Evolutionary conservation across 2,888 invertebrate species (phyloP).

Genomic region (Caenorhabditis parvicauda): DNA sequence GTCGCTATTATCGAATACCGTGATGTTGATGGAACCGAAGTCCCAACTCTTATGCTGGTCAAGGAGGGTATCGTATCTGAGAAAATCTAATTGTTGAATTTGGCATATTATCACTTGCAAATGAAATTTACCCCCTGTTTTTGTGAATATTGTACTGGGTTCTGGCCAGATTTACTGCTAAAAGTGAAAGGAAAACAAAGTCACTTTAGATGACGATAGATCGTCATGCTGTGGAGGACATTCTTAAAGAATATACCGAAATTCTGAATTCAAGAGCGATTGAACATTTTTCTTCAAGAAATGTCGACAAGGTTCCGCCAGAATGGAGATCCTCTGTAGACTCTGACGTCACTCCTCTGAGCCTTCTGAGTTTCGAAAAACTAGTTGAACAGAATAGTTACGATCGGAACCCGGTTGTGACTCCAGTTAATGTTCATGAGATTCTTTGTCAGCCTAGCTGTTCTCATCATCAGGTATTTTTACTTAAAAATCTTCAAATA

Average conservation of each 20-base stretch:
- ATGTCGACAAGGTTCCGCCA: neutral
- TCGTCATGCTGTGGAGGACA: neutral
- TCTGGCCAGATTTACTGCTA: no score
- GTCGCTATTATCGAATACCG: conserved; percentile 86
- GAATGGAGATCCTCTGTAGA: conserved; percentile 11
- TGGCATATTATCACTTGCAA: conserved; percentile 25
- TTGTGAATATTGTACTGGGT: conserved; percentile 11
- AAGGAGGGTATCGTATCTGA: conserved; percentile 92
- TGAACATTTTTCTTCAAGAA: conserved; percentile 2
- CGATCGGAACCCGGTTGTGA: no score
- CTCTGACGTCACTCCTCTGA: no score
- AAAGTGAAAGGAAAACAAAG: no score
- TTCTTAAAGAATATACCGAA: neutral
- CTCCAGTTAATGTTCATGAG: no score
- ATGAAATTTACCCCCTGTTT: conserved; percentile 23
- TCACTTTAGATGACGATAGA: conserved; percentile 4
- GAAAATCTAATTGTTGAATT: conserved; percentile 68
- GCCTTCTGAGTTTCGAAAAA: no score
- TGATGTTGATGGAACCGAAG: conserved; percentile 41
- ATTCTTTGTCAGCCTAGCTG: no score
- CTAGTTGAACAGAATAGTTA: no score
- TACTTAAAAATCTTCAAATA: no score
- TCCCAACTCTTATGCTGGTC: conserved; percentile 90
- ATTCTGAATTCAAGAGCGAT: conserved; percentile 5
- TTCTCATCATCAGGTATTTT: no score